Base-by-base conservation (phyloP, 2,797 vertebrate genomes). In the Sphaeramia orbicularis region DNA sequence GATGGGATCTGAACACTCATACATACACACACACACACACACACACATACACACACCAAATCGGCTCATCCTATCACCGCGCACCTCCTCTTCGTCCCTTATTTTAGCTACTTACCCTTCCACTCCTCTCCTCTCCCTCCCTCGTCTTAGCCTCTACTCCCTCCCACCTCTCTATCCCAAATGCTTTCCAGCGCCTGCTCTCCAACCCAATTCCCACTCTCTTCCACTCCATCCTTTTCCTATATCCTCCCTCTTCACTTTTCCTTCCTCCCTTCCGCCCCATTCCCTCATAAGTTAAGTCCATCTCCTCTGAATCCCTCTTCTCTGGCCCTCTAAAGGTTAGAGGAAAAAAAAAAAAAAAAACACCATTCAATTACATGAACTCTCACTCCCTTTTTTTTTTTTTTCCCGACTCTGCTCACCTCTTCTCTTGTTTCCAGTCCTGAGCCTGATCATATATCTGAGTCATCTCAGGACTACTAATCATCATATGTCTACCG, bases 61-160 rank as follows among this genome's bases (percentile, higher is more conserved):
- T 3, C 24, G 62, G 72, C 55, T 51, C 63, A 58, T 15, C 64
- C 47, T 53, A 77, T 42, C 27, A 58, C 15, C 4, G 24, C 60
- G 66, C 41, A 57, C 57, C 54, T 41, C 47, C 57, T 70, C 51
- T 65, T 60, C 30, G 16, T 85, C 74, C 69, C 74, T 74, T 65
- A 41, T 73, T 87, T 84, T 78, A 58, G 49, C 65, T 79, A 72
- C 64, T 76, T 85, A 84, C 79, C 53, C 66, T 53, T 71, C 64
- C 47, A 32, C 52, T 69, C 59, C 21, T 38, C 49, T 41, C 21
- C 42, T 14, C 45, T 42, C 59, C 69, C 37, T 45, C 43, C 58
- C 69, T 32, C 49, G 36, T 69, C 15, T 24, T n/a, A 44, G 42
- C 52, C 37, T 66, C 27, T 13, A 24, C 67, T 71, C 51, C 49